Base-by-base conservation (phyloP, 2,797 vertebrate genomes). In the Semaprochilodus insignis region DNA sequence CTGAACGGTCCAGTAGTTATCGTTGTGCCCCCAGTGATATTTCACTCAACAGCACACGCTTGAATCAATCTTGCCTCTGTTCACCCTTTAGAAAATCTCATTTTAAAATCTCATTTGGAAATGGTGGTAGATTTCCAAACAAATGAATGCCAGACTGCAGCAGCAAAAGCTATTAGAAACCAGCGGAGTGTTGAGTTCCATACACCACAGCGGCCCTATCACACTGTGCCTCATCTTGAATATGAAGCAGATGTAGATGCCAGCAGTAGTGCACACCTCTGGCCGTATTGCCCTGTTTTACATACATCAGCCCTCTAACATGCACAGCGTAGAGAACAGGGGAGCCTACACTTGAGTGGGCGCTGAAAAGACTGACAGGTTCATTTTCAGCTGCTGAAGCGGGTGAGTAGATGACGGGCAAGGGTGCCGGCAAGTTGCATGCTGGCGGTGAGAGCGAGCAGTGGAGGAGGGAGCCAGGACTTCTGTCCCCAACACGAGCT, bases 331-430 rank as follows among this genome's bases (percentile, higher is more conserved):
- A 63, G 54, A 55, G 54, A 52, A 52, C 25, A 40, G 48, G 27
- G 36, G 8, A 52, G 66, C 67, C 40, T 54, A 54, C 52, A 73
- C 67, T 14, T 10, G 44, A 67, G 76, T 55, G 76, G 77, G 54
- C 73, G 77, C 55, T 63, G 72, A 19, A 48, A 31, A 80, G 77
- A 80, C 65, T 70, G 48, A 70, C 51, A 76, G 82, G 34, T 70
- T 84, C 54, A 76, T 80, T 84, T 59, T 76, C 63, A 55, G 48
- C 72, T 70, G 82, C 75, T 80, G 82, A 70, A 27, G 60, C 62
- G 60, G 36, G 51, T 27, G 71, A 48, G 72, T 60, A 31, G 44
- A 75, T 75, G 72, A 34, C 23, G 62, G 25, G 72, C n/a, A 59
- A 40, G 5, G 73, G 19, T 40, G 54, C 17, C 74, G 59, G 34